Evolutionary conservation across 2,888 invertebrate species (phyloP).

Genomic region (Drosophila trichaetosa): DNA sequence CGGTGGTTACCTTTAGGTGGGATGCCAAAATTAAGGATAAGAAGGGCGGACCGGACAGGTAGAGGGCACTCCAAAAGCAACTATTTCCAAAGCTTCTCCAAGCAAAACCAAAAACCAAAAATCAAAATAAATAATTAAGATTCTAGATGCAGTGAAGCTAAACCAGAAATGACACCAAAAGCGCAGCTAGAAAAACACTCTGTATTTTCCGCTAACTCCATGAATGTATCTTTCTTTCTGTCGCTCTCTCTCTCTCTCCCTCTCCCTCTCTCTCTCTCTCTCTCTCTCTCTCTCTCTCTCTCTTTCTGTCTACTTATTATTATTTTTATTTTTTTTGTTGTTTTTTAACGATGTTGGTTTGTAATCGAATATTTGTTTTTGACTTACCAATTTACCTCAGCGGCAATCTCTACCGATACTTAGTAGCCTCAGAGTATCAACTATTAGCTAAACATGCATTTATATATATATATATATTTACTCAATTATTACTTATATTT

Average conservation of each 20-base stretch:
- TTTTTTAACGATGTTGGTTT: slow-evolving; percentile 35
- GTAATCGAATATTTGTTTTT: slow-evolving; percentile 31
- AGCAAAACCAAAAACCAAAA: slow-evolving; percentile 7
- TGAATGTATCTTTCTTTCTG: slow-evolving; percentile 32
- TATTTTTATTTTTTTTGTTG: not conserved
- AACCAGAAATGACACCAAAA: slow-evolving; percentile 47
- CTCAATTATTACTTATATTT: not conserved
- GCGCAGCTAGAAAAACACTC: slow-evolving; percentile 53
- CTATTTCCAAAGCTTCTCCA: slow-evolving; percentile 3
- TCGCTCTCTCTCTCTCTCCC: slow-evolving; percentile 11
- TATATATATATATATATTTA: not conserved
- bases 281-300: slow-evolving; percentile 5
- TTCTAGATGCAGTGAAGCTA: slow-evolving; percentile 55
- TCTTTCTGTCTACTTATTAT: slow-evolving; percentile 3
- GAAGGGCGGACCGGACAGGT: slow-evolving; percentile 85
- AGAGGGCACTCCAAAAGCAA: slow-evolving; percentile 80
- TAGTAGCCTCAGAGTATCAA: slow-evolving; percentile 3
- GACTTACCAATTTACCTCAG: slow-evolving; percentile 21
- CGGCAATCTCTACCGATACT: slow-evolving; percentile 5
- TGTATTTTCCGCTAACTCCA: slow-evolving; percentile 54
- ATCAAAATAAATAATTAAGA: slow-evolving; percentile 27
- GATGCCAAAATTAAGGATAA: slow-evolving; percentile 87
- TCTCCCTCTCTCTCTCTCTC: not conserved
- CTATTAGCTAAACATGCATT: not conserved
- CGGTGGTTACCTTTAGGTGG: slow-evolving; percentile 97